Conservation (phyloP, 2,888 invertebrate genomes). For the Pardosa pseudoannulata region DNA sequence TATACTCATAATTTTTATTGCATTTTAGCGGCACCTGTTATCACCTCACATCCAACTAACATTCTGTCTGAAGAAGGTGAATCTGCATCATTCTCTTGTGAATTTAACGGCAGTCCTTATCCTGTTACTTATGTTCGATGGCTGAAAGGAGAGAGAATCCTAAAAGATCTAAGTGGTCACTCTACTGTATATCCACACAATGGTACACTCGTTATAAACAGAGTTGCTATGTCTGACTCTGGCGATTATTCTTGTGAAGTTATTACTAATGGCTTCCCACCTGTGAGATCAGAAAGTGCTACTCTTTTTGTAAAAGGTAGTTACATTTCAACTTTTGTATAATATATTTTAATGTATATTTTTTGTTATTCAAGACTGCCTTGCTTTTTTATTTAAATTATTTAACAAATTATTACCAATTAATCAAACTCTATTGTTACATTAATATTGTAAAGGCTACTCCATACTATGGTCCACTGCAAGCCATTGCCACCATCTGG, state of each 20-base stretch:
- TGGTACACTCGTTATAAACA: constrained; percentile 81
- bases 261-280: constrained; percentile 81
- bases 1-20: too few relatives aligned
- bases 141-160: constrained; percentile 83
- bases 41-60: constrained; percentile 81
- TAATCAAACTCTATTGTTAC: too few relatives aligned
- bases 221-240: constrained; percentile 81
- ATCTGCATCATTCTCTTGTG: constrained; percentile 82
- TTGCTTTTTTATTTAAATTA: too few relatives aligned
- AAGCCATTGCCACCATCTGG: too few relatives aligned
- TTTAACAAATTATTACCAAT: too few relatives aligned
- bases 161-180: constrained; percentile 76
- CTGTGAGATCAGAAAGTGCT: constrained; percentile 81
- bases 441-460: too few relatives aligned
- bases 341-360: too few relatives aligned
- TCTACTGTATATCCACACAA: constrained; percentile 77
- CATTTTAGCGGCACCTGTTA: constrained; percentile 82
- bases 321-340: background rate
- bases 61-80: constrained; percentile 83
- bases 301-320: constrained; percentile 82
- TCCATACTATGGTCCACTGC: too few relatives aligned
- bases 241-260: constrained; percentile 85
- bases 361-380: too few relatives aligned
- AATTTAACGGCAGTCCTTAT: constrained; percentile 79
- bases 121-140: constrained; percentile 83